phyloP scores from a whole-genome alignment of 2,797 vertebrate genomes.

The Neostethus bicornis region DNA sequence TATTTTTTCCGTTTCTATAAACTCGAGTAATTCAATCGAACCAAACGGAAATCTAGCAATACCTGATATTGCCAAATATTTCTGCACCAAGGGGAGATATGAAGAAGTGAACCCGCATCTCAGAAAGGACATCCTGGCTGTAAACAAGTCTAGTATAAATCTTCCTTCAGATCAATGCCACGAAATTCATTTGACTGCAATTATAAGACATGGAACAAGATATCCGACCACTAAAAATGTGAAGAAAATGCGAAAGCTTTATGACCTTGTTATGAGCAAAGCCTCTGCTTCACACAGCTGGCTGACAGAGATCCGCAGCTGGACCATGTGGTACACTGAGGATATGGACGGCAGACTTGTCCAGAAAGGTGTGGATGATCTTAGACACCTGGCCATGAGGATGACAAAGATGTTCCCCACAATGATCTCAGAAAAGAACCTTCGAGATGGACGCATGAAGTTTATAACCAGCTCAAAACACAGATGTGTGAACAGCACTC shows the following conservation, averaged over 20 bases:
- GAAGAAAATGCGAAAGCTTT: constrained; percentile 75
- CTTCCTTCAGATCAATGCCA: constrained; percentile 75
- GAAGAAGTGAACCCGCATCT: constrained; percentile 87
- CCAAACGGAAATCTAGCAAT: background rate
- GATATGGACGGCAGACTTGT: constrained; percentile 89
- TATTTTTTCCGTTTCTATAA: background rate
- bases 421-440: constrained; percentile 75
- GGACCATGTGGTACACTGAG: constrained; percentile 86
- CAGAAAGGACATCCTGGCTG: constrained; percentile 68
- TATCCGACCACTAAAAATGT: constrained; percentile 81
- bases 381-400: constrained; percentile 80
- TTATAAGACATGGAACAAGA: constrained; percentile 84
- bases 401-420: constrained; percentile 82
- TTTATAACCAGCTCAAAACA: constrained; percentile 91
- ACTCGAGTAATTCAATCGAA: background rate
- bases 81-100: constrained; percentile 90
- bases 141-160: constrained; percentile 68
- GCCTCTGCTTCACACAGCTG: constrained; percentile 38
- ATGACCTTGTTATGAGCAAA: constrained; percentile 55
- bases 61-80: constrained; percentile 79
- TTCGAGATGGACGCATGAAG: constrained; percentile 61
- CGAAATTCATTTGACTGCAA: constrained; percentile 82
- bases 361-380: constrained; percentile 83
- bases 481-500: constrained; percentile 87
- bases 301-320: constrained; percentile 73